These are phyloP conservation scores for Myopa testacea DNA, from an alignment of 2,888 invertebrate genomes.

Conservation along the genomic window DNA sequence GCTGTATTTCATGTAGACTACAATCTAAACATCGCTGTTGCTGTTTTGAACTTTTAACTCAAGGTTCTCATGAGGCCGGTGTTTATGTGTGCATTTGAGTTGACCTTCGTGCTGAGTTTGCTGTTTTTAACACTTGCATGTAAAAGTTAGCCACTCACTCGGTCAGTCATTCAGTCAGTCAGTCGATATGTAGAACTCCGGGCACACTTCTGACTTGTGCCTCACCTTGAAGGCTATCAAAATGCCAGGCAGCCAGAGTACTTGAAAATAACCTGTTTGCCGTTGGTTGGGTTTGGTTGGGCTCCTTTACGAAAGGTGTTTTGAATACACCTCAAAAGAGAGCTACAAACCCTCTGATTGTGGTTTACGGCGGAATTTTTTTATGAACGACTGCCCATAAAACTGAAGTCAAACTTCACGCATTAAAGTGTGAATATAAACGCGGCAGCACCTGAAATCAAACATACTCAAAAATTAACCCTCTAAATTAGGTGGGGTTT, in stretches of 20 bases:
- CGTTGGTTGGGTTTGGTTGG: too few relatives aligned
- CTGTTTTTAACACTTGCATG: background rate
- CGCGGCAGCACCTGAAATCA: too few relatives aligned
- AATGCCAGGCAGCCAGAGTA: background rate
- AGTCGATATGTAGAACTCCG: background rate
- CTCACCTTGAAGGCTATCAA: slow-evolving; percentile 16
- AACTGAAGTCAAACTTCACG: too few relatives aligned
- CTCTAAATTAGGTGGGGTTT: too few relatives aligned
- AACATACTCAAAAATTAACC: too few relatives aligned
- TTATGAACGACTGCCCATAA: background rate
- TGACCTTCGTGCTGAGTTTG: slow-evolving; percentile 20
- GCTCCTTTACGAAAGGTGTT: background rate
- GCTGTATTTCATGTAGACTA: too few relatives aligned
- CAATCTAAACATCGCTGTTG: too few relatives aligned
- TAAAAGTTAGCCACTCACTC: background rate
- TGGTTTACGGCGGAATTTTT: background rate
- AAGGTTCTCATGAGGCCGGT: background rate
- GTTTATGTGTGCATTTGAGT: background rate
- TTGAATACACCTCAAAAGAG: background rate
- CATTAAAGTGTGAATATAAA: too few relatives aligned
- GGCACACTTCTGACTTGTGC: slow-evolving; percentile 26
- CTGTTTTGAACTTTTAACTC: background rate
- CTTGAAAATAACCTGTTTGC: slow-evolving; percentile 22
- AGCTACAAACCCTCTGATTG: background rate
- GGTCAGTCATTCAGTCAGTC: background rate